These are phyloP conservation scores for Micoletzkya japonica DNA, from an alignment of 2,888 invertebrate genomes.

Conservation along the genomic window DNA sequence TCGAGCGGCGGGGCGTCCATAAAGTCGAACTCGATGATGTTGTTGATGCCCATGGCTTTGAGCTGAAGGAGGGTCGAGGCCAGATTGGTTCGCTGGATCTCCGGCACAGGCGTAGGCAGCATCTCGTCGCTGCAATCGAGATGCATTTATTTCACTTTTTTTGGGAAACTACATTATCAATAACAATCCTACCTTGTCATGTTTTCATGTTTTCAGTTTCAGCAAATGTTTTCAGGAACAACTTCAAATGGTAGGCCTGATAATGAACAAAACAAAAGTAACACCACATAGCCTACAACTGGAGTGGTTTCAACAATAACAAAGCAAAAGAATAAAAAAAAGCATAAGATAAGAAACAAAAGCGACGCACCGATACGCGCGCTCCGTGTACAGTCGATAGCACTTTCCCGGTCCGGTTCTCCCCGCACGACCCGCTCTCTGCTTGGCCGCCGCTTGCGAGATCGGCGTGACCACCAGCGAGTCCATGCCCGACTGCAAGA, in stretches of 20 bases:
- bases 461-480: conserved; percentile 98
- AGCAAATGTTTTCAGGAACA: no score
- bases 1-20: conserved; percentile 93
- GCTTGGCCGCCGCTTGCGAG: conserved; percentile 92
- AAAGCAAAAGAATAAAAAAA: background rate
- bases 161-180: no score
- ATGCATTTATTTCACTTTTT: no score
- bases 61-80: conserved; percentile 92
- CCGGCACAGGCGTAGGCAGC: conserved; percentile 95
- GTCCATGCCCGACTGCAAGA: conserved; percentile 80
- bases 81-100: conserved; percentile 96
- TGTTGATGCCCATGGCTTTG: conserved; percentile 99
- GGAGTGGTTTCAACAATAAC: background rate
- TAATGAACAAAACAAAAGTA: background rate
- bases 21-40: conserved; percentile 95
- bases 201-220: no score
- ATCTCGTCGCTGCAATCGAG: conserved; percentile 83
- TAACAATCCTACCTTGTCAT: no score
- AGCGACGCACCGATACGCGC: conserved; percentile 80
- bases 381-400: conserved; percentile 93
- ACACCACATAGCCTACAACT: background rate
- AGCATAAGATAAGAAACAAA: background rate
- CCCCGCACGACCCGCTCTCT: conserved; percentile 92
- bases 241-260: no score
- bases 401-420: conserved; percentile 96